Percentiles rank a stretch among this genome's conserved stretches.
Conservation (phyloP, 1,140 invertebrate species). For the Drosophila mayri region DNA sequence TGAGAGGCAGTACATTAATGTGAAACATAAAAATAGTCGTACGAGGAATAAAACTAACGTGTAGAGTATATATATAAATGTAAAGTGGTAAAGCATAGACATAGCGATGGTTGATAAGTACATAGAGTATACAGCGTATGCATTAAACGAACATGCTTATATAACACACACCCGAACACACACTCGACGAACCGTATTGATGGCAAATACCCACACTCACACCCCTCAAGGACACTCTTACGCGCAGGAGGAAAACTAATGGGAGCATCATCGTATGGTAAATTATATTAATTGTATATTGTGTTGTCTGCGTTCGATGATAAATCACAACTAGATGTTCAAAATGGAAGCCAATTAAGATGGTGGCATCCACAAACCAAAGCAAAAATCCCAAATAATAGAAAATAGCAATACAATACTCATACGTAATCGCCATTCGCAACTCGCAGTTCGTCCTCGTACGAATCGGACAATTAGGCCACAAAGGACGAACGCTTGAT, state of each 20-base stretch:
- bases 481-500: constrained; percentile 48
- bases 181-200: constrained; percentile 13
- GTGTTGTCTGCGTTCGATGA: constrained; percentile 68
- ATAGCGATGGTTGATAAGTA: constrained; percentile 39
- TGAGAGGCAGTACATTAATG: constrained; percentile 49
- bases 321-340: constrained; percentile 75
- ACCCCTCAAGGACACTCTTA: background rate
- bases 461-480: constrained; percentile 51
- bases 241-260: constrained; percentile 28
- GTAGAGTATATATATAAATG: constrained; percentile 47
- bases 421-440: constrained; percentile 33
- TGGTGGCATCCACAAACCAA: constrained; percentile 48
- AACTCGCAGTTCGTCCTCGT: constrained; percentile 2
- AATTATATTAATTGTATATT: constrained; percentile 56
- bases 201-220: constrained; percentile 21
- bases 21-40: constrained; percentile 49
- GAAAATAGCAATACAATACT: constrained; percentile 34
- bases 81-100: constrained; percentile 48
- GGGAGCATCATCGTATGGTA: constrained; percentile 32
- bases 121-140: constrained; percentile 45
- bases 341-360: constrained; percentile 71
- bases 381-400: constrained; percentile 40
- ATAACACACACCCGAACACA: constrained; percentile 27
- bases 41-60: constrained; percentile 44
- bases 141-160: constrained; percentile 52